phyloP scores from a whole-genome alignment of 2,888 invertebrate species.

The Drosophila infuscata region DNA sequence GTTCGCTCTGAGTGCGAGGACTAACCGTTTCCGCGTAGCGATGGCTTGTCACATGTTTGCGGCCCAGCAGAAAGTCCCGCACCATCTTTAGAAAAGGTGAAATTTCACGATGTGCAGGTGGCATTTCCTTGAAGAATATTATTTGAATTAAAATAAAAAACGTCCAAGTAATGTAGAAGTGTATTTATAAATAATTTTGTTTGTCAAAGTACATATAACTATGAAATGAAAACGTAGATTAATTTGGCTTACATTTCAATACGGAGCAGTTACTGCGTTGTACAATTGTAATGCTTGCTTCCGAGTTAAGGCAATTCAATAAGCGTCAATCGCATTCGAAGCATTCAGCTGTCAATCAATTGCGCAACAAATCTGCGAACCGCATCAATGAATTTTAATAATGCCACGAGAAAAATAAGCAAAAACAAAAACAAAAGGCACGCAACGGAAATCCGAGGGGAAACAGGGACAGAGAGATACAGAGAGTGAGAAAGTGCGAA shows the following conservation, averaged over 20 bases:
- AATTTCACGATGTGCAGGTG: constrained; percentile 56
- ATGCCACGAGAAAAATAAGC: constrained; percentile 35
- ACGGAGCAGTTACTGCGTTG: constrained; percentile 48
- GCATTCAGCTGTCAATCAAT: constrained; percentile 70
- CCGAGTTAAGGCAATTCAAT: constrained; percentile 64
- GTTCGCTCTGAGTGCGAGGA: constrained; percentile 19
- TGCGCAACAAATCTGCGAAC: constrained; percentile 50
- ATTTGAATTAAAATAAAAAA: background rate
- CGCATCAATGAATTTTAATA: constrained; percentile 73
- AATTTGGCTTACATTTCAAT: constrained; percentile 13
- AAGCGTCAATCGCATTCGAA: constrained; percentile 68
- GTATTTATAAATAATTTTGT: background rate
- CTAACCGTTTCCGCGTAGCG: constrained; percentile 46
- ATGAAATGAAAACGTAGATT: constrained; percentile 10
- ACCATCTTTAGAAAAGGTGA: constrained; percentile 52
- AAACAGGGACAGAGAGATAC: background rate
- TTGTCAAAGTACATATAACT: background rate
- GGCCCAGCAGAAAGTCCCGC: constrained; percentile 62
- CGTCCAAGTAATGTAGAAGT: too few species aligned
- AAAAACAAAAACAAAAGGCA: constrained; percentile 39
- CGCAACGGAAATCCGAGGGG: constrained; percentile 31
- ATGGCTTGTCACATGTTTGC: constrained; percentile 45
- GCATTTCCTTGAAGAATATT: constrained; percentile 37
- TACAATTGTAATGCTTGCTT: constrained; percentile 3
- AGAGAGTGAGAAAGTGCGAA: background rate